Evolutionary conservation across 2,113 vertebrate genomes (phyloP), one percentile per base, ranked within the genome.

Genomic region (Sylvietta virens): DNA sequence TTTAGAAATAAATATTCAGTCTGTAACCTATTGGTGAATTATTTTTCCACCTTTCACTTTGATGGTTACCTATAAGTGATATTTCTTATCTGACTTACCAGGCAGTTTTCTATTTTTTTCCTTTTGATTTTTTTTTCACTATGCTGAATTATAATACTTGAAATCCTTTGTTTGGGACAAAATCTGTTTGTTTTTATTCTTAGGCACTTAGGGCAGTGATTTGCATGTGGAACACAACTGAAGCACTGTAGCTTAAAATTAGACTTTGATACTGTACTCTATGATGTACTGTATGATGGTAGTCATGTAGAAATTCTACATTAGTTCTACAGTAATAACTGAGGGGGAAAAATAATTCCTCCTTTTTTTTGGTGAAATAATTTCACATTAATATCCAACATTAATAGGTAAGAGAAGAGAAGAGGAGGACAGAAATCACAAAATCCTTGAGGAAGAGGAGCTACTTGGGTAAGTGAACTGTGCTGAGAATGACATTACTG

Each of bases 271-370:
- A 39, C 33, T 44, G 11, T 64, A 44, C 11, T 37, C 26, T 37
- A 13, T 44, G 24, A 26, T 33, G 9, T n/a, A n/a, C n/a, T n/a
- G n/a, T n/a, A n/a, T 40, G 12, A 9, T 56, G 7, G 8, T 42
- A 69, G 24, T 39, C 27, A 23, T 42, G 30, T 8, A 53, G 60
- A 67, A 74, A 54, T 70, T 37, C 23, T 62, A 2, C 20, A 22
- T 35, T 60, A 30, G 18, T 18, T 54, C 1, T 61, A 12, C 15
- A 50, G 9, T 64, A 26, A 33, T 22, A 86, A 57, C 14, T 62
- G 22, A 31, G 26, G 1, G 15, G 1, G 0, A 45, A 44, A 30
- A 3, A 7, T 54, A 0, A 42, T 50, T 76, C 30, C 12, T 86
- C 24, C 5, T 1, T 53, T 45, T 53, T 70, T 5, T 53, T 40